Percentiles rank a stretch among this genome's conserved stretches.
Evolutionary conservation across 92 coral and sea anemone species (phyloP).

Genomic region (Epizoanthus rinbou): DNA sequence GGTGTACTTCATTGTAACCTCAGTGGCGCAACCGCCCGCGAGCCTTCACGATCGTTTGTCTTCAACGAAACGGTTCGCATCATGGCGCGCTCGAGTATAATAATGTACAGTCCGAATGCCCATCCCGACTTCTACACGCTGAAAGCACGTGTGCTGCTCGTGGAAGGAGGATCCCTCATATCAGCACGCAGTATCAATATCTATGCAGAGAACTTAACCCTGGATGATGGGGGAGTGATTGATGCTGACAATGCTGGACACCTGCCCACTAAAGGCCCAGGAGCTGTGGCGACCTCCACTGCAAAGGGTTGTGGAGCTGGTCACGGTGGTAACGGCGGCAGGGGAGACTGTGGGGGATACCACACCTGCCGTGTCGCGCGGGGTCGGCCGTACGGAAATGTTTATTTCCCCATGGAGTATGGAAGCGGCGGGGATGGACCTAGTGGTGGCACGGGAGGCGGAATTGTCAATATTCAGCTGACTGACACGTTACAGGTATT

Average conservation of each 20-base stretch:
- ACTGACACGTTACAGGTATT: constrained; percentile 59
- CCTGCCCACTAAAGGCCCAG: constrained; percentile 57
- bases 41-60: constrained; percentile 31
- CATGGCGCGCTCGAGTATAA: constrained; percentile 70
- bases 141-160: constrained; percentile 55
- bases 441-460: constrained; percentile 74
- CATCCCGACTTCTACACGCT: constrained; percentile 55
- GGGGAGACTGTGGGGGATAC: constrained; percentile 62
- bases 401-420: constrained; percentile 58
- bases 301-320: constrained; percentile 78
- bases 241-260: constrained; percentile 56
- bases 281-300: constrained; percentile 55
- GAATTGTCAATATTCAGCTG: constrained; percentile 61
- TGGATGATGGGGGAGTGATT: constrained; percentile 72
- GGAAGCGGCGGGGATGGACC: constrained; percentile 72
- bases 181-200: constrained; percentile 55
- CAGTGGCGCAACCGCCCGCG: constrained; percentile 60
- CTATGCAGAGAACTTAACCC: constrained; percentile 59
- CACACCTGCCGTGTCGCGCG: constrained; percentile 60
- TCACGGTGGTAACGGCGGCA: constrained; percentile 76
- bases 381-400: constrained; percentile 67
- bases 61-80: constrained; percentile 76
- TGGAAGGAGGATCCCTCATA: constrained; percentile 70
- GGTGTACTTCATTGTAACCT: constrained; percentile 58
- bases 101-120: constrained; percentile 62